Conservation (phyloP, 2,888 invertebrate genomes). For the Brassicogethes aeneus region DNA sequence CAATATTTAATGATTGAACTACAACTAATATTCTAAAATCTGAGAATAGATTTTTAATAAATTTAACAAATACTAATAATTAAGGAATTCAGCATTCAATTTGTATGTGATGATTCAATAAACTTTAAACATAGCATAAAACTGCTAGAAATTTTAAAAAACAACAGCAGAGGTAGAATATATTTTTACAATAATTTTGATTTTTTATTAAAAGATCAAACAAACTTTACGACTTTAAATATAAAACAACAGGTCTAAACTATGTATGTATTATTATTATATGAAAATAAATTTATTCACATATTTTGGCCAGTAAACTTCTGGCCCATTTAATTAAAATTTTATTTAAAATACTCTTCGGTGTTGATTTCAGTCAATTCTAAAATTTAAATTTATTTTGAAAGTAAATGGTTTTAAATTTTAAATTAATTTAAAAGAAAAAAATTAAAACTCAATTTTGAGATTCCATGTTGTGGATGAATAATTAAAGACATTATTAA, state of each 20-base stretch:
- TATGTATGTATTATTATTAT: conserved; percentile 1
- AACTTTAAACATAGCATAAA: neutral
- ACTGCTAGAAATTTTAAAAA: conserved; percentile 5
- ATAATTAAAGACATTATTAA: too few relatives aligned
- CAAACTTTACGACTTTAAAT: neutral
- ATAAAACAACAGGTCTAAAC: conserved; percentile 3
- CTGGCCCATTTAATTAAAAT: too few relatives aligned
- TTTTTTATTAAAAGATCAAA: neutral
- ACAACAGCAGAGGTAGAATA: neutral
- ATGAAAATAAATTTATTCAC: conserved; percentile 8
- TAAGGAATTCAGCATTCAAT: conserved; percentile 19
- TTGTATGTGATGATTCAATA: neutral
- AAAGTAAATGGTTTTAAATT: too few relatives aligned
- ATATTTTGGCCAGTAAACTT: too few relatives aligned
- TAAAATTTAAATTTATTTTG: too few relatives aligned
- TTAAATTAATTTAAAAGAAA: neutral
- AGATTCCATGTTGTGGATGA: too few relatives aligned
- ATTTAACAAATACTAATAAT: conserved; percentile 21
- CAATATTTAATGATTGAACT: conserved; percentile 13
- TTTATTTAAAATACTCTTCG: too few relatives aligned
- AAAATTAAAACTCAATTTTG: too few relatives aligned
- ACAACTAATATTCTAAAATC: conserved; percentile 20
- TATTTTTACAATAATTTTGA: neutral
- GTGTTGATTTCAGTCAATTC: too few relatives aligned
- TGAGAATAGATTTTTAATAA: conserved; percentile 21